A percentile compares a stretch with the other conserved stretches of the same genome.
Conservation (phyloP, 2,888 invertebrate species). For the Caenorhabditis sp. region DNA sequence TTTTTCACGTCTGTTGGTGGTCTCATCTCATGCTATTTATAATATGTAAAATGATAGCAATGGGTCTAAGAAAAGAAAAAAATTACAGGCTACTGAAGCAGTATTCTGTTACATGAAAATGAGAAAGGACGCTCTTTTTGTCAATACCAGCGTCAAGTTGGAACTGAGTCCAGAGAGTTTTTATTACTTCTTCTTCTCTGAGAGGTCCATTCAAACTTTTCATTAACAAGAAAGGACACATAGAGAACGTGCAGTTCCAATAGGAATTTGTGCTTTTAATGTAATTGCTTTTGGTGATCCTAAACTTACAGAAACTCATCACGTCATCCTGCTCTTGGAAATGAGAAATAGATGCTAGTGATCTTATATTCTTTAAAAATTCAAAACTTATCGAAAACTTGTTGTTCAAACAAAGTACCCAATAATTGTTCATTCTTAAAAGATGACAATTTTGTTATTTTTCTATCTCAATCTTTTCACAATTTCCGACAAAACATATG, state of each 20-base stretch:
- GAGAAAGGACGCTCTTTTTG: too few species aligned
- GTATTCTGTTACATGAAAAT: not conserved
- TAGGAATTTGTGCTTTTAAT: slow-evolving; percentile 10
- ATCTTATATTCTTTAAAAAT: too few species aligned
- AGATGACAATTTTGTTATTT: too few species aligned
- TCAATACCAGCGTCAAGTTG: not conserved
- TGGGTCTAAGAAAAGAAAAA: not conserved
- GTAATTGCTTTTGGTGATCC: not conserved
- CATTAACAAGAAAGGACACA: not conserved
- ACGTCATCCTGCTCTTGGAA: not conserved
- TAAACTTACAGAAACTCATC: not conserved
- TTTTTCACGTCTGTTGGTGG: not conserved
- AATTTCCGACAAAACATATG: too few species aligned
- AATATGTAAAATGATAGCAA: not conserved
- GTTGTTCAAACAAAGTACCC: too few species aligned
- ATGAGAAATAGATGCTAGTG: too few species aligned
- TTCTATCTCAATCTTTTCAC: too few species aligned
- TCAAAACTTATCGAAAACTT: too few species aligned
- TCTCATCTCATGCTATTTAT: not conserved
- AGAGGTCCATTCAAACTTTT: not conserved
- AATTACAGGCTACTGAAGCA: not conserved
- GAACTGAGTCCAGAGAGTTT: not conserved
- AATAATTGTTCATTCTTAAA: too few species aligned
- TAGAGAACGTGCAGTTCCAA: not conserved
- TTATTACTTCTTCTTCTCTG: too few species aligned